These are phyloP conservation scores for Drosophila neotestacea DNA, from an alignment of 2,888 invertebrate genomes.

Conservation along the genomic window DNA sequence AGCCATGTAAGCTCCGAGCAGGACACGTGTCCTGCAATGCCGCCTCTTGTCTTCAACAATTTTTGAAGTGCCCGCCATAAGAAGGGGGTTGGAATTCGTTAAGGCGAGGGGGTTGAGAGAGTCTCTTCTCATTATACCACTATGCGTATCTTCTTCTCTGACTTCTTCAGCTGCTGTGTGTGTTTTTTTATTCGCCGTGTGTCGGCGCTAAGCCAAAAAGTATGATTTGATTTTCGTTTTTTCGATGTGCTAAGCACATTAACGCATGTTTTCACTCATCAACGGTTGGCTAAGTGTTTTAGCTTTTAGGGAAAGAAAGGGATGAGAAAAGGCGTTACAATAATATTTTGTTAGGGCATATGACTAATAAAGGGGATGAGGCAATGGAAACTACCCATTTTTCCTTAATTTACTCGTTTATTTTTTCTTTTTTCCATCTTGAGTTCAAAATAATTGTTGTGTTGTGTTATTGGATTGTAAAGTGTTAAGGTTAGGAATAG, in stretches of 20 bases:
- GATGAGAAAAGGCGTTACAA: conserved; percentile 12
- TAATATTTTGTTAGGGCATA: conserved; percentile 29
- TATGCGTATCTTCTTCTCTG: conserved; percentile 27
- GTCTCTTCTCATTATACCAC: background rate
- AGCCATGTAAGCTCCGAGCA: conserved; percentile 73
- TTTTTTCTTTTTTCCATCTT: too few species aligned
- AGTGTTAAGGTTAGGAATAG: too few species aligned
- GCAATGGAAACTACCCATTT: background rate
- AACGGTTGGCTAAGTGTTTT: conserved; percentile 74
- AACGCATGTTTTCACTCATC: conserved; percentile 75
- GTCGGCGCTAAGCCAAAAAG: conserved; percentile 71
- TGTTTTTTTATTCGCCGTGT: conserved; percentile 50
- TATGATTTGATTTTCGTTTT: conserved; percentile 76
- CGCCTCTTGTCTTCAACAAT: conserved; percentile 70
- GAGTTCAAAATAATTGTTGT: too few species aligned
- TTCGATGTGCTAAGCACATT: conserved; percentile 69
- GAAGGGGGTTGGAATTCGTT: conserved; percentile 34
- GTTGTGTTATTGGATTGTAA: too few species aligned
- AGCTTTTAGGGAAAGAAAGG: conserved; percentile 1
- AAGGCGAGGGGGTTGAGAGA: conserved; percentile 33
- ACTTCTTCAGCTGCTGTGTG: conserved; percentile 48
- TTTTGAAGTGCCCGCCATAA: conserved; percentile 60
- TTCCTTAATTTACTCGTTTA: background rate
- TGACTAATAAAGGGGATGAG: conserved; percentile 17
- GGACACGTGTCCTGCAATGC: conserved; percentile 82